These are phyloP conservation scores for Heliconius charithonia DNA, from an alignment of 2,888 invertebrate genomes.

Conservation along the genomic window DNA sequence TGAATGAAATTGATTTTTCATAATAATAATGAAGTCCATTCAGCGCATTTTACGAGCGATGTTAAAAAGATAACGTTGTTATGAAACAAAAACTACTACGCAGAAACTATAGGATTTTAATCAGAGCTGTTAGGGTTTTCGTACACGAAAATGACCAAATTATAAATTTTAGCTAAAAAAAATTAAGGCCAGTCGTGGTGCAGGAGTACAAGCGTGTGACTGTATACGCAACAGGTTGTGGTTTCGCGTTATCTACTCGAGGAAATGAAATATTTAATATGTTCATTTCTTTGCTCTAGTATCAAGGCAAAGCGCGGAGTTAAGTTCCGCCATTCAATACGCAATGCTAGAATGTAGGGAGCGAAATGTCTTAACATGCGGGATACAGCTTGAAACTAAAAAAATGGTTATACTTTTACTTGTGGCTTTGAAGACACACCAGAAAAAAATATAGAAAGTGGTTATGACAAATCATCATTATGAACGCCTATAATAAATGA, in stretches of 20 bases:
- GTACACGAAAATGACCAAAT: not conserved
- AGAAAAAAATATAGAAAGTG: not conserved
- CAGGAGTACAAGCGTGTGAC: no score
- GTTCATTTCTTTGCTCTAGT: no score
- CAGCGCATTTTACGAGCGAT: conserved; percentile 37
- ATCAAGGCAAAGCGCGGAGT: no score
- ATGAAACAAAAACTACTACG: conserved; percentile 59
- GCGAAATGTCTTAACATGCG: no score
- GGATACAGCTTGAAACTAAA: no score
- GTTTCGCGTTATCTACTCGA: no score
- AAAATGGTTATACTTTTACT: not conserved
- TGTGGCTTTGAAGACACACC: not conserved
- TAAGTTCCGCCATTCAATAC: no score
- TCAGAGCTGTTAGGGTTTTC: conserved; percentile 58
- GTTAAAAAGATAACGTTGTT: conserved; percentile 53
- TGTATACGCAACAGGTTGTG: no score
- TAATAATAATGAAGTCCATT: conserved; percentile 21
- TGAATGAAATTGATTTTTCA: conserved; percentile 32
- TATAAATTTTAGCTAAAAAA: not conserved
- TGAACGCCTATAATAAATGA: not conserved
- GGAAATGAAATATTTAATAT: no score
- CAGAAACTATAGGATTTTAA: conserved; percentile 62
- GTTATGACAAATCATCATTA: conserved; percentile 2
- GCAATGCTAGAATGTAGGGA: no score
- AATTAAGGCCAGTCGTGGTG: no score